A percentile compares a stretch with the other conserved stretches of the same genome.
Evolutionary conservation across 2,797 vertebrate species (phyloP).

Genomic region (Aselliscus stoliczkanus): DNA sequence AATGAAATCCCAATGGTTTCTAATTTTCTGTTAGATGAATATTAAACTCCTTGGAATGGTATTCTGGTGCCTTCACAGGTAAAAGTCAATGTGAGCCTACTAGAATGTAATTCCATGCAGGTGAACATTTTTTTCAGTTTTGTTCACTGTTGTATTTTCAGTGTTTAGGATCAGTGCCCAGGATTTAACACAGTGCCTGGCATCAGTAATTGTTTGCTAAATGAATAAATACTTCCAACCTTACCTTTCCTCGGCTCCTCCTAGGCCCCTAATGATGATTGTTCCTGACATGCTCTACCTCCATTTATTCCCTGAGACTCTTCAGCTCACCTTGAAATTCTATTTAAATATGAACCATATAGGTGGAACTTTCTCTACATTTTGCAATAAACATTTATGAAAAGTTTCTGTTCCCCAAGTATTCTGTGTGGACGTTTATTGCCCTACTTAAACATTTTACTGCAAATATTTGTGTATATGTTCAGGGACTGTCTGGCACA

Average conservation of each 20-base stretch:
- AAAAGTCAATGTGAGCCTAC: background rate
- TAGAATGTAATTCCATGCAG: background rate
- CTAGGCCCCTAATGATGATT: background rate
- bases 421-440: background rate
- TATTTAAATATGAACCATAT: background rate
- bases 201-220: background rate
- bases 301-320: background rate
- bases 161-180: background rate
- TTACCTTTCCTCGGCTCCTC: background rate
- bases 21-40: background rate
- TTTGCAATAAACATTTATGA: background rate
- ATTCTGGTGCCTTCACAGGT: background rate
- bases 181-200: fast-evolving
- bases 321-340: background rate
- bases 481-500: background rate
- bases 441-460: background rate
- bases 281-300: background rate
- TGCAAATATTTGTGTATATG: background rate
- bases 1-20: background rate
- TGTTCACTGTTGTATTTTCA: background rate
- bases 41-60: background rate
- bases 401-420: background rate
- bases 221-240: background rate
- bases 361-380: background rate
- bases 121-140: background rate